These are phyloP conservation scores for Egretta garzetta DNA, from an alignment of 2,113 vertebrate species.

Conservation along the genomic window DNA sequence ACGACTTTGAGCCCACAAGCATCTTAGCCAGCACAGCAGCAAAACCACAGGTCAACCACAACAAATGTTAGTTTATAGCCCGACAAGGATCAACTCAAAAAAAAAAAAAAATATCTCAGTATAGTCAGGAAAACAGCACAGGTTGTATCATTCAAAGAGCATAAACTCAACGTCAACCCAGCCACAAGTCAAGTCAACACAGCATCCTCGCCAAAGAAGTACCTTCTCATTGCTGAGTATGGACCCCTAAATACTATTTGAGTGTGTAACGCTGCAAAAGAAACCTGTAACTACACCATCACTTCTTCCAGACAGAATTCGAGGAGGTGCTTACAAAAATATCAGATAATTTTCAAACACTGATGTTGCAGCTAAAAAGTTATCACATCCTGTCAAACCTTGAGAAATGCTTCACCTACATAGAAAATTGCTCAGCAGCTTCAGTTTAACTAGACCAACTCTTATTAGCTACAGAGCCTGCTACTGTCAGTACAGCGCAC, in stretches of 20 bases:
- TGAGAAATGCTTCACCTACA: not conserved
- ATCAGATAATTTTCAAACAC: not conserved
- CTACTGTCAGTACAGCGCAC: not conserved
- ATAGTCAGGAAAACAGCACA: not conserved
- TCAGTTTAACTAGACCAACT: not conserved
- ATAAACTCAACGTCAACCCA: not conserved
- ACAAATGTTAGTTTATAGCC: not conserved
- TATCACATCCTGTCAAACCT: not conserved
- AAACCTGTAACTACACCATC: not conserved
- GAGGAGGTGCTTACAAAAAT: accelerated
- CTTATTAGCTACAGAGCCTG: not conserved
- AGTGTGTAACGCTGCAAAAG: not conserved
- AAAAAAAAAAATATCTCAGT: not conserved
- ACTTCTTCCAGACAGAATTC: not conserved
- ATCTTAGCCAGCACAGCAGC: not conserved
- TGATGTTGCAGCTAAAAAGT: not conserved
- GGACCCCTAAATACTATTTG: not conserved
- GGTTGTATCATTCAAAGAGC: not conserved
- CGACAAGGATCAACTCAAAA: not conserved
- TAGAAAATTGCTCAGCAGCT: not conserved
- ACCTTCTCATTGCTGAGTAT: not conserved
- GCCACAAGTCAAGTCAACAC: not conserved
- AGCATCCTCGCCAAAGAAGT: not conserved
- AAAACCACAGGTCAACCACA: not conserved
- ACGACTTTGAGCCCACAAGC: not conserved